Base-by-base conservation (phyloP, 2,797 vertebrate genomes). In the Octomys mimax region DNA sequence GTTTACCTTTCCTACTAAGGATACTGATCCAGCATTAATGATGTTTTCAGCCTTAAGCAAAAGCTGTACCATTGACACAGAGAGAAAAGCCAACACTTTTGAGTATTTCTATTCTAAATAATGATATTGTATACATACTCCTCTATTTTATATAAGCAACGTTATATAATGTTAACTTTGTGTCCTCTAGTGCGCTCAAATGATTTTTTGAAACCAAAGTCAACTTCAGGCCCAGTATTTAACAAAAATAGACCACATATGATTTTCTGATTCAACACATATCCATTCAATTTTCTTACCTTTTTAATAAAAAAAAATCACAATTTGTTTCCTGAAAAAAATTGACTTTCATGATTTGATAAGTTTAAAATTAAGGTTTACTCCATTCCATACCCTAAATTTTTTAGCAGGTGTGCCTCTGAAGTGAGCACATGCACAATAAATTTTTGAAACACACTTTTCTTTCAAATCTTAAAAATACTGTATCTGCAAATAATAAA, bases 371-470 rank as follows among this genome's bases (percentile, higher is more conserved):
- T 1, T 92, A 75, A 8, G 39, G 3, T 77, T 78, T 92, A 91
- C 83, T 78, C 18, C 4, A 79, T 66, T 66, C n/a, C 90, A 18
- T 31, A 73, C 6, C 36, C 42, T 2, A 88, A 18, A 12, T 59
- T 52, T 90, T 70, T 91, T 68, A 68, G 64, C 18, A 18, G n/a
- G 33, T 33, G 33, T 18, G 16, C 64, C 18, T 13, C 64, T 6
- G 2, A 68, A 68, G 64, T 33, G 33, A 68, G 14, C 64, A 68
- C 31, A n/a, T 16, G 16, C 64, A 33, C 64, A 14, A 1, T 14
- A 68, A 68, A 59, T 59, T 42, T 90, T 70, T 91, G 16, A 91
- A 95, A 85, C 64, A 54, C 22, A 54, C 71, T 95, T 96, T 95
- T 95, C 24, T 87, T 71, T 95, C 83, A 46, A 95, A 11, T 49